These are phyloP conservation scores for Myzus persicae DNA, from an alignment of 1,140 invertebrate genomes.

Conservation along the genomic window DNA sequence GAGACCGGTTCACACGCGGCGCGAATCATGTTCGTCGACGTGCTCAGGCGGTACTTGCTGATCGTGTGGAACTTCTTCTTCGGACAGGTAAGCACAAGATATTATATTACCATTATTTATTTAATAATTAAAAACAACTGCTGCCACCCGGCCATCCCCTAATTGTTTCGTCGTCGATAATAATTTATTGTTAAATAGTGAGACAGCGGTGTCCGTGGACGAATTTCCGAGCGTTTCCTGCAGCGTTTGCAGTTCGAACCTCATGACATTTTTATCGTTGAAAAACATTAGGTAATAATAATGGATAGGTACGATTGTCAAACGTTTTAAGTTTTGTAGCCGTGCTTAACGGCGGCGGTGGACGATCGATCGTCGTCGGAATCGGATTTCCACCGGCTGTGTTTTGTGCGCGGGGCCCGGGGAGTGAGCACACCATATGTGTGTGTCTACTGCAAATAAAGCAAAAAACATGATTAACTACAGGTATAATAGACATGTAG, in stretches of 20 bases:
- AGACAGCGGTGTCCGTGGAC: not conserved
- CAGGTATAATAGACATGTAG: not conserved
- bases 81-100: conserved; percentile 7
- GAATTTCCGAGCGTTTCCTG: not conserved
- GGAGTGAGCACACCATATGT: not conserved
- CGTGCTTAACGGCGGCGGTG: not conserved
- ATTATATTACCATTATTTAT: not conserved
- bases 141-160: not conserved
- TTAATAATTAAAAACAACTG: not conserved
- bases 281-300: not conserved
- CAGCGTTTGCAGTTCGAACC: not conserved
- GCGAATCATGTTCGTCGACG: conserved; percentile 43
- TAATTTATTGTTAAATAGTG: not conserved
- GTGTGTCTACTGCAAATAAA: not conserved
- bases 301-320: not conserved
- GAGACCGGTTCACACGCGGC: conserved; percentile 22
- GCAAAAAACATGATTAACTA: not conserved
- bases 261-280: not conserved
- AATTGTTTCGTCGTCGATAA: not conserved
- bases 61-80: conserved; percentile 53
- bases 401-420: too few relatives aligned
- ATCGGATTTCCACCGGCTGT: not conserved
- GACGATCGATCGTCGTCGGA: not conserved
- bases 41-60: conserved; percentile 46
- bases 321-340: not conserved